phyloP scores from a whole-genome alignment of 2,888 invertebrate species.

The Caradrina kadenii region DNA sequence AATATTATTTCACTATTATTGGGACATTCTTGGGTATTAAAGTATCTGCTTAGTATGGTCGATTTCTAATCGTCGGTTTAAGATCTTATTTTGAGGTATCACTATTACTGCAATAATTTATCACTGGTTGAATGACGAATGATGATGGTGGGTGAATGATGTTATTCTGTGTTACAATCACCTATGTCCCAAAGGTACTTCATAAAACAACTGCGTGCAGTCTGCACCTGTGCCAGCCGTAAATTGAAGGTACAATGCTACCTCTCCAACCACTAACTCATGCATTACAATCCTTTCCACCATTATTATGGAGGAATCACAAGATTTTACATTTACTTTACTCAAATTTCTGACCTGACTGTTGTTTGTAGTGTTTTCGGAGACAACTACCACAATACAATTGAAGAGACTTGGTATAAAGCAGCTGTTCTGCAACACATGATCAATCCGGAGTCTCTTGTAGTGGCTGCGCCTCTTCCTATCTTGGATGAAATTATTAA shows the following conservation, averaged over 20 bases:
- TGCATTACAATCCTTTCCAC: no score
- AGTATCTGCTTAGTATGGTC: background rate
- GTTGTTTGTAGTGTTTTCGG: conserved; percentile 92
- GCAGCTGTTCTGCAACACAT: conserved; percentile 96
- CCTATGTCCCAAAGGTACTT: no score
- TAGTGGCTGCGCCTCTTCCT: conserved; percentile 94
- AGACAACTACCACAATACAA: conserved; percentile 93
- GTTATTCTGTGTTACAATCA: no score
- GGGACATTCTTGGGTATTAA: background rate
- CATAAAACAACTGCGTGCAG: no score
- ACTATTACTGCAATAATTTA: no score
- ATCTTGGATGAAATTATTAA: conserved; percentile 81
- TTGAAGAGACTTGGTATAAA: conserved; percentile 98
- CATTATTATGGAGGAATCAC: no score
- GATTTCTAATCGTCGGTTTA: background rate
- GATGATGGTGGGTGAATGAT: background rate
- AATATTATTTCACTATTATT: conserved; percentile 1
- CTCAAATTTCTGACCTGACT: background rate
- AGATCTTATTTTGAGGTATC: no score
- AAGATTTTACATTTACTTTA: no score
- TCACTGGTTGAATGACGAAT: no score
- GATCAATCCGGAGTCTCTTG: conserved; percentile 94
- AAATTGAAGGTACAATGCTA: no score
- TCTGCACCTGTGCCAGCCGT: no score
- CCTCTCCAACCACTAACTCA: no score